Percentiles rank a stretch among this genome's conserved stretches.
Conservation (phyloP, 2,888 invertebrate genomes). For the Myopa tessellatipennis region DNA sequence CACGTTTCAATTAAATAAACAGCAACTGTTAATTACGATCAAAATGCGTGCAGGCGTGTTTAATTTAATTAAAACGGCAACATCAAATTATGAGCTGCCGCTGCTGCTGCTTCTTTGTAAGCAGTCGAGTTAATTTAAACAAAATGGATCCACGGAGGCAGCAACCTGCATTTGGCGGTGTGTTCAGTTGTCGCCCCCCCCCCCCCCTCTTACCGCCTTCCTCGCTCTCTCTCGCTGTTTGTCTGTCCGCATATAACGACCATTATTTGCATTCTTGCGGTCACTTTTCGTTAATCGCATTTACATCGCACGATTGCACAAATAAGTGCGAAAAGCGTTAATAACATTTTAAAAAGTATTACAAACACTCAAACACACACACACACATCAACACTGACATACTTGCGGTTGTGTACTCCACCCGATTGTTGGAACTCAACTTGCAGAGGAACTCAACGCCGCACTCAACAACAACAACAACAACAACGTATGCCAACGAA, state of each 20-base stretch:
- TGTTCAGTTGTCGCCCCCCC: not conserved
- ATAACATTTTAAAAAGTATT: slow-evolving; percentile 26
- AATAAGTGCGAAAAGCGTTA: slow-evolving; percentile 36
- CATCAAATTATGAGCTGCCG: not conserved
- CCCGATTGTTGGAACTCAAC: not conserved
- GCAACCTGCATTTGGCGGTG: not conserved
- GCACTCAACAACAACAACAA: not conserved
- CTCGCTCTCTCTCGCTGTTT: not conserved
- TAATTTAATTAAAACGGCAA: slow-evolving; percentile 36
- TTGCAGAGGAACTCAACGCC: not conserved
- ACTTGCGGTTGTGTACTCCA: not conserved
- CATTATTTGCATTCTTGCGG: slow-evolving; percentile 37
- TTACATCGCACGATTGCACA: slow-evolving; percentile 36
- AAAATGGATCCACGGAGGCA: not conserved
- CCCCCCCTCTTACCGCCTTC: not conserved
- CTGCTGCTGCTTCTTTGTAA: slow-evolving; percentile 3
- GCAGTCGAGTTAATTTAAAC: slow-evolving; percentile 13
- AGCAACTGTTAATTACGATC: slow-evolving; percentile 27
- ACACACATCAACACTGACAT: not conserved
- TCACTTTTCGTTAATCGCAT: slow-evolving; percentile 35
- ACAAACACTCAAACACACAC: not conserved
- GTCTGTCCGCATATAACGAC: not conserved
- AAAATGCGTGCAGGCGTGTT: slow-evolving; percentile 36
- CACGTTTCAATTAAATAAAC: slow-evolving; percentile 18
- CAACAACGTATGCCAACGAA: not conserved